Conservation (phyloP, 2,888 invertebrate genomes). For the Rhamphomyia laevipes region DNA sequence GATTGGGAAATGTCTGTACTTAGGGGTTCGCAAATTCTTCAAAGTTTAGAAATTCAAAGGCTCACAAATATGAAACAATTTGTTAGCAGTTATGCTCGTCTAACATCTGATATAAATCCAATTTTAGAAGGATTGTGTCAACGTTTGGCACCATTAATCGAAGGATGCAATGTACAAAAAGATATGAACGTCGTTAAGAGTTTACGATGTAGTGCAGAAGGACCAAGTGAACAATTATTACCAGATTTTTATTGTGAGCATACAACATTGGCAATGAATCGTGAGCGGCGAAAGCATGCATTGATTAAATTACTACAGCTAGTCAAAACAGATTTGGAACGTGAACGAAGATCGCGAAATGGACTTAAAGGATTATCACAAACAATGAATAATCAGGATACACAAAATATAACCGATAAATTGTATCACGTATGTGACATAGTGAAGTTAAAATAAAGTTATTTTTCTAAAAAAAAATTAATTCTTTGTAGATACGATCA, state of each 20-base stretch:
- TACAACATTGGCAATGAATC: constrained; percentile 84
- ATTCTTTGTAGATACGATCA: constrained; percentile 66
- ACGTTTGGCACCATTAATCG: constrained; percentile 29
- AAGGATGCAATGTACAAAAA: constrained; percentile 34
- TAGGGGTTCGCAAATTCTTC: constrained; percentile 76
- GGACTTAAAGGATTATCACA: constrained; percentile 81
- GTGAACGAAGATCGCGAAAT: constrained; percentile 79
- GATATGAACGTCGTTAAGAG: constrained; percentile 36
- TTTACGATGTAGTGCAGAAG: constrained; percentile 38
- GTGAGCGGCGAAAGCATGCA: constrained; percentile 76
- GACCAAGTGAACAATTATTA: constrained; percentile 67
- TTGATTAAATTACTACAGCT: constrained; percentile 73
- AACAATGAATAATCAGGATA: constrained; percentile 81
- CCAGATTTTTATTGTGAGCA: constrained; percentile 95
- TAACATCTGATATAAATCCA: constrained; percentile 62
- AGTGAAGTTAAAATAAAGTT: not conserved
- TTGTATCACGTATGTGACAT: constrained; percentile 66
- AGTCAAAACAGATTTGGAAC: constrained; percentile 77
- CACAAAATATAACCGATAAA: constrained; percentile 84
- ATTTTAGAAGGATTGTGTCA: constrained; percentile 54
- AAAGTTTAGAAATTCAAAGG: constrained; percentile 81
- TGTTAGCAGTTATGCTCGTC: constrained; percentile 51
- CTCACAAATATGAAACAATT: constrained; percentile 65
- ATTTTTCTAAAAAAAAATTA: not conserved
- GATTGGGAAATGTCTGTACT: constrained; percentile 88